Evolutionary conservation across 2,888 invertebrate species (phyloP), one percentile per base, ranked within the genome.

Genomic region (Automeris io): DNA sequence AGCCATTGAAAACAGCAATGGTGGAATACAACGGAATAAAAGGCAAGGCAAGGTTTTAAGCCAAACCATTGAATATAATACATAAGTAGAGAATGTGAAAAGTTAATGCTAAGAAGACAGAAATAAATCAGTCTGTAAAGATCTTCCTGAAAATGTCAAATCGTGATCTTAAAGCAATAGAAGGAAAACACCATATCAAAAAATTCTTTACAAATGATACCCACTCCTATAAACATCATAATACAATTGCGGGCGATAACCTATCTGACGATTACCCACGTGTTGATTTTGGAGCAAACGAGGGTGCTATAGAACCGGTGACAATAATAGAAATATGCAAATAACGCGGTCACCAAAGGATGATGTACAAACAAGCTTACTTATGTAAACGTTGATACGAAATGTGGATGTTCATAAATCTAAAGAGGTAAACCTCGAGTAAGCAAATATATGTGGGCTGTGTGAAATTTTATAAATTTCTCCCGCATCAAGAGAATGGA

Each of bases 261-360:
- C 54, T 63, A 67, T 65, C 62, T 56, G 49, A 46, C 49, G 60
- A 49, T 48, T 40, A 45, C 54, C 56, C 64, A 61, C 57, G 59
- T 71, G 70, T 71, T 75, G 70, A 68, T 69, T 74, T 73, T 68
- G 57, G 47, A 49, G 47, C 54, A 49, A 64, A 56, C 58, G 58
- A 57, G 57, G 61, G 60, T 56, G 51, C 47, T 51, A 53, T 49
- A 55, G 59, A 62, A 57, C 61, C 50, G 51, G 52, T 54, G 59
- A 63, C 57, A 67, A 73, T 71, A 75, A 78, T 72, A 75, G 72
- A 71, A 77, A 76, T 80, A 80, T 79, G 80, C 78, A 80, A 79
- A 80, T 78, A 70, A 43, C 43, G 53, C 48, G 75, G 63, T 61
- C 67, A 65, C 35, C 51, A 52, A 43, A 52, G 54, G 63, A 70